Conservation (phyloP, 37 sponge, comb jelly and placozoan genomes). For the Tethya wilhelma region DNA sequence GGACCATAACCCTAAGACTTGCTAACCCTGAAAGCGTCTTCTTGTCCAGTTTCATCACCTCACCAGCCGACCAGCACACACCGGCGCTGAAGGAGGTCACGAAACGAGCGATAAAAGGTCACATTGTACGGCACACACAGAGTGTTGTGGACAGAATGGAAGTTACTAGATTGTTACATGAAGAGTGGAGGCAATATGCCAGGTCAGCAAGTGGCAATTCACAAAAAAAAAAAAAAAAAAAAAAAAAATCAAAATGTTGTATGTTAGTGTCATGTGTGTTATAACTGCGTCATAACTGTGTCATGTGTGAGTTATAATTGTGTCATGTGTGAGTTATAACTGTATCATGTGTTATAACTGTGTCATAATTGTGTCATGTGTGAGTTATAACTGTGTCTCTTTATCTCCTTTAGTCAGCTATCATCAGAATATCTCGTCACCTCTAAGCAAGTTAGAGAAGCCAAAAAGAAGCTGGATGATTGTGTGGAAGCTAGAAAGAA, state of each 20-base stretch:
- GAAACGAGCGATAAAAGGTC: constrained; percentile 9
- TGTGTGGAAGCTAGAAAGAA: neutral
- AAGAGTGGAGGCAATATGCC: constrained; percentile 56
- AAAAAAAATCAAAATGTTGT: neutral
- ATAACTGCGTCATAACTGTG: neutral
- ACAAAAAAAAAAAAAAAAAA: neutral
- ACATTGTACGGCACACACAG: constrained; percentile 41
- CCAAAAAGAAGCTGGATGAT: neutral
- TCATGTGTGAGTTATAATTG: too few relatives aligned
- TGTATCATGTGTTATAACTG: neutral
- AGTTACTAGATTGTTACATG: constrained; percentile 11
- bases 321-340: too few relatives aligned
- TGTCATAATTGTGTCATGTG: neutral
- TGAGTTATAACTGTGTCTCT: neutral
- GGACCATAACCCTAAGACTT: constrained; percentile 26
- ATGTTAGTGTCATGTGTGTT: neutral
- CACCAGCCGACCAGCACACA: constrained; percentile 3
- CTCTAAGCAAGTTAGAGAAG: neutral
- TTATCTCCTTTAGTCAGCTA: neutral
- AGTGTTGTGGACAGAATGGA: constrained; percentile 14
- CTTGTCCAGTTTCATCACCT: constrained; percentile 41
- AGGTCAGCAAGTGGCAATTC: constrained; percentile 25
- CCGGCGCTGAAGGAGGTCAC: constrained; percentile 16
- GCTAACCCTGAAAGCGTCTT: constrained; percentile 39
- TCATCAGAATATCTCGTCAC: neutral